Percentiles rank a stretch among this genome's conserved stretches.
These are phyloP conservation scores for Helostoma temminkii DNA, from an alignment of 2,797 vertebrate species.

Conservation along the genomic window DNA sequence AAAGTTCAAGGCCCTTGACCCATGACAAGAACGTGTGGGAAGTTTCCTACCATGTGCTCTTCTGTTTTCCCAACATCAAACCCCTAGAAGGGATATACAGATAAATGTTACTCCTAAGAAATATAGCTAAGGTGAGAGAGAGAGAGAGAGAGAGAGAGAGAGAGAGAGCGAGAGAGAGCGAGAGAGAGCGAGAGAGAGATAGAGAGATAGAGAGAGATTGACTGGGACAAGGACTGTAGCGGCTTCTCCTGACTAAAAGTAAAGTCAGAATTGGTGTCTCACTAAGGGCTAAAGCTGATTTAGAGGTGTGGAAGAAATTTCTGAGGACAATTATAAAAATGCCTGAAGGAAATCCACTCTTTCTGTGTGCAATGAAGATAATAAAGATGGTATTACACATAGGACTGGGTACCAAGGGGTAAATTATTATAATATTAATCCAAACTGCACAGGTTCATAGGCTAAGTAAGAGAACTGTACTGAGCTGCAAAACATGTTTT, in stretches of 20 bases:
- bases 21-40: neutral
- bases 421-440: neutral
- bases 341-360: neutral
- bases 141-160: too few relatives aligned
- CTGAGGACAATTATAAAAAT: neutral
- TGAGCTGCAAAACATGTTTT: too few relatives aligned
- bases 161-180: too few relatives aligned
- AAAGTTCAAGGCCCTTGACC: slow-evolving; percentile 13
- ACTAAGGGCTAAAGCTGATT: slow-evolving; percentile 14
- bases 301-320: neutral
- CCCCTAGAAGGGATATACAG: slow-evolving; percentile 11
- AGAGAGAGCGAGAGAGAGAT: too few relatives aligned
- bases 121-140: neutral
- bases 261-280: slow-evolving; percentile 2
- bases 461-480: too few relatives aligned
- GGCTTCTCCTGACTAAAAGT: slow-evolving; percentile 8
- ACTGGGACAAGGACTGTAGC: neutral
- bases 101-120: slow-evolving; percentile 28
- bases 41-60: neutral
- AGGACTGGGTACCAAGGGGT: neutral
- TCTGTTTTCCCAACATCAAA: slow-evolving; percentile 2
- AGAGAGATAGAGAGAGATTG: neutral
- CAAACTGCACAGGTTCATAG: neutral
- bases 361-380: neutral
- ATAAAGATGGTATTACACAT: neutral